Base-by-base conservation (phyloP, 2,888 invertebrate genomes). In the Alcis repandata region DNA sequence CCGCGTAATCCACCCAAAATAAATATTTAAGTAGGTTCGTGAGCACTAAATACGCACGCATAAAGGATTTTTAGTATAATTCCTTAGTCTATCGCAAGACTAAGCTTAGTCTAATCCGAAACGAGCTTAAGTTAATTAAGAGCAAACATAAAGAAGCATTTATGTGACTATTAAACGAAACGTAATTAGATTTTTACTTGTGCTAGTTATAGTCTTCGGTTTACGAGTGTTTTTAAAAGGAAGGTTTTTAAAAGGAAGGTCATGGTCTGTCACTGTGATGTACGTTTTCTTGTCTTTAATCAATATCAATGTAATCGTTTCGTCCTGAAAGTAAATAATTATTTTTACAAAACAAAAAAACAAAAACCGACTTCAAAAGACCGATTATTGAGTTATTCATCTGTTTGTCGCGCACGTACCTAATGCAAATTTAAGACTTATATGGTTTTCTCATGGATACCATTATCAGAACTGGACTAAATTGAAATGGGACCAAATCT, bases 71-170 rank as follows among this genome's bases (percentile, higher is more conserved):
- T 48, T 15, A 27, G 27, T 48, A 27, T 3, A 2, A 8, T 51
- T 1, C 3, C 36, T 51, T 19, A 36, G 33, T 27, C 49, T 49
- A 49, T 33, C 11, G 10, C 41, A 43, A 36, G 0, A 45, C 59
- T 45, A 43, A 45, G 59, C 36, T 60, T 45, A 45, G n/a, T 17
- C 36, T 52, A 22, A 22, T 20, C 13, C 49, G 32, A n/a, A 19
- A 40, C 36, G 15, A 45, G 27, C 52, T 36, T 52, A 36, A n/a
- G 15, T 57, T 49, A 66, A 61, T 61, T 56, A 43, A 51, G 51
- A 41, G 33, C 40, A 46, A 49, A 59, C 59, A 43, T 43, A 54
- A 48, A 49, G 33, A 32, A 56, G n/a, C 49, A 15, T 54, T 54
- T 53, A 61, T 40, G 48, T 40, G 45, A 11, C 38, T 41, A 38